Base-by-base conservation (phyloP, 1,140 invertebrate species). In the Berghia stephanieae region DNA sequence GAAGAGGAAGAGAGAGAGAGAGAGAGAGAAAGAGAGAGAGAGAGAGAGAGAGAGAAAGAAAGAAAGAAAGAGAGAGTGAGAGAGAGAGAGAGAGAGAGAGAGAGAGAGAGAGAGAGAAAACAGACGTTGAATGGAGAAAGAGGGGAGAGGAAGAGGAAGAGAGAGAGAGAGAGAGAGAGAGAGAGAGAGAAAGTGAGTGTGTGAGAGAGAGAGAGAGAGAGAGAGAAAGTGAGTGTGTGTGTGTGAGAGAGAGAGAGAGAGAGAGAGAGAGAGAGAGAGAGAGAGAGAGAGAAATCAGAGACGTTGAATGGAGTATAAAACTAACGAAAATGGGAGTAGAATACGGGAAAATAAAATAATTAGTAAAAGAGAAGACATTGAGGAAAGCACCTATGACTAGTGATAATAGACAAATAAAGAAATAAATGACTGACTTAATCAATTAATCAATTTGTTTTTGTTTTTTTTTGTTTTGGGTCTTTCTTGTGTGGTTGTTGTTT, bases 11-110 rank as follows among this genome's bases (percentile, higher is more conserved):
- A 36, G 31, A 74, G 13, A 55, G 72, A 74, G 27, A n/a, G 49
- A 76, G 36, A 63, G 57, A 75, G 55, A 63, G 73, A 75, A 34
- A 63, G 57, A 75, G 52, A 63, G 73, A 75, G 1, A 63, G 57
- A 75, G 52, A 75, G 57, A 75, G 1, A 75, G 73, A 75, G 52
- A 66, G 55, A 70, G 40, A 66, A 34, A 40, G 73, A 60, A n/a
- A 44, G 44, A 57, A 44, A 63, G 52, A 60, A 34, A 66, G 66
- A 74, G 3, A 67, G 49, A 40, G n/a, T 44, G 34, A 49, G 52
- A 42, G 44, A 57, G 60, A 55, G 24, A 40, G 40, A 55, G 3
- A 52, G 46, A 67, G 31, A 34, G 42, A 44, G 5, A 36, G 71
- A 63, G 5, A 44, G 10, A 34, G 18, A 40, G 49, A 42, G 43